Evolutionary conservation across 2,888 invertebrate genomes (phyloP), one percentile per base, ranked within the genome.

Genomic region (Rhimphoctona megacephalus): DNA sequence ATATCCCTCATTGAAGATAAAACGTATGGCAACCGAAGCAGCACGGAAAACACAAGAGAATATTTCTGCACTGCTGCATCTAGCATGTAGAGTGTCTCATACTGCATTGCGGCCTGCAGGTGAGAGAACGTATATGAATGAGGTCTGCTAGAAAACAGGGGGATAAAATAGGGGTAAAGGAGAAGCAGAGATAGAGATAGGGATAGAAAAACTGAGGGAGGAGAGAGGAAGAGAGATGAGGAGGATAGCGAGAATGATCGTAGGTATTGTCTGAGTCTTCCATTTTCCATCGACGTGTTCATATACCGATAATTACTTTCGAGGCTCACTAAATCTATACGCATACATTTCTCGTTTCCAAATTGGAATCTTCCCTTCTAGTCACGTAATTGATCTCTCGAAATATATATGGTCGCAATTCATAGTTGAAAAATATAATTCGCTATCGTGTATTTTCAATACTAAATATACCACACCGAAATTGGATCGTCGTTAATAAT

Each of bases 261-360:
- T 88, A 22, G 43, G 89, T 88, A 90, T 91, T 92, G 91, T 92
- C 90, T 90, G 90, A 88, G 90, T 89, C 91, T 90, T 66, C 89
- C 89, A 89, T 89, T 92, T 92, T 90, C 89, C 89, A 85, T 90
- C 85, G 78, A 73, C 61, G 46, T 83, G 79, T 88, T 85, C 89
- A 81, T 88, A 89, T 64, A 85, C 72, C 82, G 85, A 91, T 93
- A 93, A 93, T 93, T 93, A 93, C 91, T 90, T 89, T 85, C 87
- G 89, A 90, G 90, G 88, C 89, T 49, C 49, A 2, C n/a, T 8
- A 36, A 36, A 30, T 61, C 57, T 39, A 22, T 54, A 69, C 39
- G 36, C 25, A 25, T 22, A 57, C 17, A 61, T 70, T 70, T 57
- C 61, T 46, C 30, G 33, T 80, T 57, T 43, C 9, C 43, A 17